Evolutionary conservation across 2,797 vertebrate species (phyloP).

Genomic region (Clarias pachynema): DNA sequence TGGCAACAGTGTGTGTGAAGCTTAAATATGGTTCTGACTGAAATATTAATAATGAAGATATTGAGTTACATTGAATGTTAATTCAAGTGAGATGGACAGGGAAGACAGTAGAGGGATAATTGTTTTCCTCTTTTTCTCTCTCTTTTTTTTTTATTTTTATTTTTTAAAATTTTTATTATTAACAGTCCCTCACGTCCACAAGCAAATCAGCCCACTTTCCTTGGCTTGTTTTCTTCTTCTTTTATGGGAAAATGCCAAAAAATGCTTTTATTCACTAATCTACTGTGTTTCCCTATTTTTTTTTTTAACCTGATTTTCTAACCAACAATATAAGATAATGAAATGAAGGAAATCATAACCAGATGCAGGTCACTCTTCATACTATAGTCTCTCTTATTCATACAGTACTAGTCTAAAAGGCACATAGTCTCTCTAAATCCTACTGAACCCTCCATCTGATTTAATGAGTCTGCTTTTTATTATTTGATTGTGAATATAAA

Average conservation of each 20-base stretch:
- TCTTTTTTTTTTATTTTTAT: too few relatives aligned
- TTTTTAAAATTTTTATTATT: neutral
- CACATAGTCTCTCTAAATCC: too few relatives aligned
- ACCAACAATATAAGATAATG: neutral
- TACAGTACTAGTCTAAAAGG: neutral
- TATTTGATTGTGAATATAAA: neutral
- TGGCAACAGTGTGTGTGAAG: neutral
- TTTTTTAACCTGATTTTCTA: neutral
- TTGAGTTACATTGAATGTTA: neutral
- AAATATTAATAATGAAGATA: neutral
- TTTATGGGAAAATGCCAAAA: neutral
- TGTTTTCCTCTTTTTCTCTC: too few relatives aligned
- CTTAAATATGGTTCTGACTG: neutral
- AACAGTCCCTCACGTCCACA: neutral
- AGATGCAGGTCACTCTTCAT: neutral
- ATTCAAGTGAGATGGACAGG: neutral
- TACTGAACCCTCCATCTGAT: neutral
- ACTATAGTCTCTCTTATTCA: neutral
- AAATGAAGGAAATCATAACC: neutral
- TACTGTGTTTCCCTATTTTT: neutral
- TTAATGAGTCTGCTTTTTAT: neutral
- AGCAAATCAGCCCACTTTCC: neutral
- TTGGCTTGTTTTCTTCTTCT: neutral
- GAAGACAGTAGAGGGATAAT: neutral
- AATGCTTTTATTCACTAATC: neutral